Evolutionary conservation across 1,140 invertebrate species (phyloP), one percentile per base, ranked within the genome.

Genomic region (Argopecten irradians): DNA sequence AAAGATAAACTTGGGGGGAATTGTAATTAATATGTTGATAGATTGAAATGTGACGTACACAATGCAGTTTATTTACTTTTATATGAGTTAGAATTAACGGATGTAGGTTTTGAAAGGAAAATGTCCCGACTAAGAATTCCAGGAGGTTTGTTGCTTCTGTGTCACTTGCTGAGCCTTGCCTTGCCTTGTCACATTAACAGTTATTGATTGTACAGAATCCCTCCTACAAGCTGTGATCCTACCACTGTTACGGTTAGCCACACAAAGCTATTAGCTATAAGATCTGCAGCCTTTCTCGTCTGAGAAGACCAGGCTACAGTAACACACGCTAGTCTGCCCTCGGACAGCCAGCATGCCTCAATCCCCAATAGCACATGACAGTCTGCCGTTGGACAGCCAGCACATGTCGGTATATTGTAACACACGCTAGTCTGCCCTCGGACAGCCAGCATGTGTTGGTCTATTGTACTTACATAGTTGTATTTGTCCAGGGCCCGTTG

Each of bases 401-500:
- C n/a, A n/a, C n/a, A n/a, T n/a, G n/a, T n/a, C n/a, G n/a, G n/a
- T n/a, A n/a, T n/a, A n/a, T n/a, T n/a, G 55, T 71, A 28, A 71
- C 5, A 71, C 55, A 71, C 55, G 55, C 55, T 5, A 71, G 55
- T 71, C 55, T 71, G 55, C 55, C 8, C 55, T 16, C 55, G 16
- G 55, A n/a, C 55, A 71, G 55, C n/a, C 28, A 71, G 55, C 55
- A 11, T 71, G 55, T n/a, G n/a, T n/a, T 71, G 22, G 55, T 71
- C 55, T 71, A 71, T n/a, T 5, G 55, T 71, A 71, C 55, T 71
- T 71, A 71, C 55, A 71, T 71, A 71, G 55, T 28, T 71, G 55
- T 71, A n/a, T 71, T 71, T 71, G n/a, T 71, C 55, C 55, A 71
- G 55, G 55, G 55, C 55, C 55, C 55, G 55, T n/a, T 71, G 55